These are phyloP conservation scores for Oreochromis aureus DNA, from an alignment of 2,113 vertebrate species.

Conservation along the genomic window DNA sequence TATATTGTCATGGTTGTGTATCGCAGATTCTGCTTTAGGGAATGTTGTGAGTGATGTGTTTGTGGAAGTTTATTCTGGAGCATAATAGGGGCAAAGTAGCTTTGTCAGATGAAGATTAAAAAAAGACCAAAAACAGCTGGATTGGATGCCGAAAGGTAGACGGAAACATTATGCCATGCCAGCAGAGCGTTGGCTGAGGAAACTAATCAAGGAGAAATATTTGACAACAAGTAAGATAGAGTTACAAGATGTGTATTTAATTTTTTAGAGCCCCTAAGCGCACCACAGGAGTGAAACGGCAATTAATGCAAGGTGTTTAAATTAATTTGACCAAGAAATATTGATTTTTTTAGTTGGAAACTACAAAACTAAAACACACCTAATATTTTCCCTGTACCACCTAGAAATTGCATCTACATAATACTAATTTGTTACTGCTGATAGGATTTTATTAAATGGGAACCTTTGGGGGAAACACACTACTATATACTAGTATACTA, in stretches of 20 bases:
- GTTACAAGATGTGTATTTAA: not conserved
- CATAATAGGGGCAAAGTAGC: not conserved
- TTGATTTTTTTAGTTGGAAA: not conserved
- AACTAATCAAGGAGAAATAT: not conserved
- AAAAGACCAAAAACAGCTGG: not conserved
- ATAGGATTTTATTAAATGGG: not conserved
- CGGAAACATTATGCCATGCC: not conserved
- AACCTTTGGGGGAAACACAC: not conserved
- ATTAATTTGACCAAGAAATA: not conserved
- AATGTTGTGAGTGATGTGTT: not conserved
- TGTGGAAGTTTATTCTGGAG: not conserved
- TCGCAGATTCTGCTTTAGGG: not conserved
- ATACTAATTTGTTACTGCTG: not conserved
- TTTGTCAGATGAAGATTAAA: not conserved
- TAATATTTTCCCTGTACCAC: not conserved
- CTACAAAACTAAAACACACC: not conserved
- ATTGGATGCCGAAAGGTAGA: not conserved
- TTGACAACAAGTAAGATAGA: not conserved
- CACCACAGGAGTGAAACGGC: not conserved
- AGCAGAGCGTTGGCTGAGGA: not conserved
- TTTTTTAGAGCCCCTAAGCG: not conserved
- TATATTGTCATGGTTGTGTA: not conserved
- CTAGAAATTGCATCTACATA: not conserved
- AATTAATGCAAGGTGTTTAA: not conserved
- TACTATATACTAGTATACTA: not conserved